Evolutionary conservation across 2,113 vertebrate genomes (phyloP).

Genomic region (Nyctibius bracteatus): DNA sequence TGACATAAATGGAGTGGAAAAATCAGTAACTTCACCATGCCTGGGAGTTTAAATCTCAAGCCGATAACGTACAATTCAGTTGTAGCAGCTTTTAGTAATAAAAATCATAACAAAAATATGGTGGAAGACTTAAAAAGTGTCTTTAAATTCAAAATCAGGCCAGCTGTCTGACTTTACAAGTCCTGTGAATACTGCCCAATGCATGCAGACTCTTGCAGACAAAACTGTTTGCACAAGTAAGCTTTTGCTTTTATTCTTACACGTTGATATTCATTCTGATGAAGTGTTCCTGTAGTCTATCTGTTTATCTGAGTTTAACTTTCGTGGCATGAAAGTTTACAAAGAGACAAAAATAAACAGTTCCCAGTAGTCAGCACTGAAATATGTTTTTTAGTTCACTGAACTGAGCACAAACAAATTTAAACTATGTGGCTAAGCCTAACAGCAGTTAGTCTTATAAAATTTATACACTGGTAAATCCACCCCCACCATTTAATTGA

Average conservation of each 20-base stretch:
- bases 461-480: background rate
- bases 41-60: background rate
- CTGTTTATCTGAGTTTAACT: background rate
- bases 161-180: background rate
- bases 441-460: background rate
- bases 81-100: background rate
- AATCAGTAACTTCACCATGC: background rate
- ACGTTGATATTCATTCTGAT: background rate
- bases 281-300: background rate
- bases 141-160: background rate
- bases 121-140: background rate
- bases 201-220: background rate
- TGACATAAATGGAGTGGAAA: background rate
- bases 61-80: background rate
- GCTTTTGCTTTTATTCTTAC: background rate
- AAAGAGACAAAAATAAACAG: background rate
- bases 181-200: background rate
- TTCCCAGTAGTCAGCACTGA: background rate
- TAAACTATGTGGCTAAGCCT: background rate
- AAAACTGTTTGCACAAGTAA: background rate
- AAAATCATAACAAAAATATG: background rate
- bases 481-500: background rate
- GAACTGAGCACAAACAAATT: background rate
- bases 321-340: background rate
- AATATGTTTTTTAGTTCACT: background rate